Base-by-base conservation (phyloP, 53 echinoderm and acorn worm genomes). In the Holothuria leucospilota region DNA sequence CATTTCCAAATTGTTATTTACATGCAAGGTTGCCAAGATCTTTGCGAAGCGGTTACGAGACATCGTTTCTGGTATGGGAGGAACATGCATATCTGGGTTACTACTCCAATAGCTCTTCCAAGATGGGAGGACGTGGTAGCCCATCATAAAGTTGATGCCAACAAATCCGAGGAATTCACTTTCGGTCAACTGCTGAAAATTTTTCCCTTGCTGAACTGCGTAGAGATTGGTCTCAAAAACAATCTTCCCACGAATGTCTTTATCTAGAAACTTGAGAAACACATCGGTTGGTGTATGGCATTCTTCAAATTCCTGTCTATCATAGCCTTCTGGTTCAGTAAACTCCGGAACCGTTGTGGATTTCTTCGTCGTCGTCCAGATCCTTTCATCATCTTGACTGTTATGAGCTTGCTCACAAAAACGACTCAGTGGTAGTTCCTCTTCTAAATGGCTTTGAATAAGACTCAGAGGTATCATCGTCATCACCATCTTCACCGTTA, bases 91-190 rank as follows among this genome's bases (percentile, higher is more conserved):
- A 64, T 87, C 87, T 66, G 81, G 78, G 20, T 87, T 56, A 39
- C 40, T 23, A 10, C 65, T 42, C 87, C 87, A 87, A 63, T 81
- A 81, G 39, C 42, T 40, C 46, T 6, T 68, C 84, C 84, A 68
- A 46, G 84, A 84, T 2, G 68, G 68, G 18, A 56, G 56, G 56
- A 30, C 16, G 78, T 81, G 87, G 25, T 87, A 87, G 0, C 87
- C 80, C 87, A 87, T 80, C 66, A 87, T 42, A 51, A 87, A 87
- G 59, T 87, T 81, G 13, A 87, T 80, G 28, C 87, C 80, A 6
- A 80, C 66, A 63, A 87, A 87, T 27, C 68, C 81, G 16, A 80
- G 68, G 8, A 87, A 20, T 34, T 87, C 87, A 11, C 63, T 41
- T 39, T 87, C 65, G 27, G 80, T 87, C 26, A 87, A 28, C 10